Evolutionary conservation across 2,888 invertebrate species (phyloP), one percentile per base, ranked within the genome.

Genomic region (Troides aeacus): DNA sequence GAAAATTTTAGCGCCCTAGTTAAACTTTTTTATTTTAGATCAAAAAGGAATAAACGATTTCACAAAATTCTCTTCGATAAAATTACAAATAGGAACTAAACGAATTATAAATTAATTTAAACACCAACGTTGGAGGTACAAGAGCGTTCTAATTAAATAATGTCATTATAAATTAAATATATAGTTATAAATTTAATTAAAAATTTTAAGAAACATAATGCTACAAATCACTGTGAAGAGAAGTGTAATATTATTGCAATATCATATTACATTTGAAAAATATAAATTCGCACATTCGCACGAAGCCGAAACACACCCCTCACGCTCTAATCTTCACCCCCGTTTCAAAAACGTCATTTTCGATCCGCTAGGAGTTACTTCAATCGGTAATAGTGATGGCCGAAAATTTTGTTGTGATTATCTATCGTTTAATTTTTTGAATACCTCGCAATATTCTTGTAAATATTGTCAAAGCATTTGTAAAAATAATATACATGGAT

Each of bases 271-370:
- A 81, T 80, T 78, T 76, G 81, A 79, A 85, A 85, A 84, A 82
- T 80, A 75, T 78, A 77, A 77, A 81, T 81, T 81, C 79, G 80
- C 78, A 76, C 77, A 81, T 81, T 79, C 83, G 80, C 81, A 80
- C 80, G 80, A 74, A 82, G 76, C 80, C 79, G 80, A 82, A 81
- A 76, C 75, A 78, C 73, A 75, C 77, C 78, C 83, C 85, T 84
- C 84, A 75, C 81, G 23, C 57, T 57, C 42, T 21, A 57, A 75
- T 80, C 71, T 66, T 73, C 73, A 68, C 77, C 74, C 78, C 74
- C 75, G 59, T 79, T 83, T 83, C 81, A 82, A 81, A 87, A 87
- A 88, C 83, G 88, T 89, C 89, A 89, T 81, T 85, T 87, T 88
- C 88, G 71, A 74, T 75, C 74, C 72, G 42, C 62, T 39, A 58